Evolutionary conservation across 2,797 vertebrate species (phyloP).

Genomic region (Hipposideros larvatus): DNA sequence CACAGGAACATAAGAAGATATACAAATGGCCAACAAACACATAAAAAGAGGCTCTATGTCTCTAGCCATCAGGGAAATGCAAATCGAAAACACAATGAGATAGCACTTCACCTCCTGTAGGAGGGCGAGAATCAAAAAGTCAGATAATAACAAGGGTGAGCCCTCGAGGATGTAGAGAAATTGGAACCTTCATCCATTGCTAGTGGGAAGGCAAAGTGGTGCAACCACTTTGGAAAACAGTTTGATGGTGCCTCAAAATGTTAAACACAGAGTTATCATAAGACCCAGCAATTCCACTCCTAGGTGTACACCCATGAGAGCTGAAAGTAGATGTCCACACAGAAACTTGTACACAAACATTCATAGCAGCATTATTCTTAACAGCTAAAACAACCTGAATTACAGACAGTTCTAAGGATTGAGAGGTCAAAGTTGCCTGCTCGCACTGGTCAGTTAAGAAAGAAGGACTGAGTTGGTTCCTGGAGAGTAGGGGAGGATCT

Average conservation of each 20-base stretch:
- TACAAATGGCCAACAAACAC: neutral
- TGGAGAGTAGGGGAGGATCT: neutral
- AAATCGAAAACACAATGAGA: neutral
- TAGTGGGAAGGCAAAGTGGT: neutral
- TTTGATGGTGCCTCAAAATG: neutral
- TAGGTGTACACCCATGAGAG: neutral
- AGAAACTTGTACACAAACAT: neutral
- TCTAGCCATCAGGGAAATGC: neutral
- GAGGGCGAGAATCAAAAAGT: neutral
- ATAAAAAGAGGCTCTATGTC: neutral
- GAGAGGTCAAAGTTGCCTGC: neutral
- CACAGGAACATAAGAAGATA: neutral
- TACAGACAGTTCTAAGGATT: neutral
- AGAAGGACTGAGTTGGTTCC: neutral
- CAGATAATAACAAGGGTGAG: neutral
- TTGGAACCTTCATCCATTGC: neutral
- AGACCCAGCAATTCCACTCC: neutral
- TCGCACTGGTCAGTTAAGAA: neutral
- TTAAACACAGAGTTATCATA: neutral
- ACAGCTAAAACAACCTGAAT: neutral
- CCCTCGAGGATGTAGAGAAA: neutral
- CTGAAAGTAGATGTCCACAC: neutral
- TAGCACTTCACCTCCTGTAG: neutral
- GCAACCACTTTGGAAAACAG: neutral
- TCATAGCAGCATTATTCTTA: neutral